These are phyloP conservation scores for Apotomis capreana DNA, from an alignment of 2,888 invertebrate species.

Conservation along the genomic window DNA sequence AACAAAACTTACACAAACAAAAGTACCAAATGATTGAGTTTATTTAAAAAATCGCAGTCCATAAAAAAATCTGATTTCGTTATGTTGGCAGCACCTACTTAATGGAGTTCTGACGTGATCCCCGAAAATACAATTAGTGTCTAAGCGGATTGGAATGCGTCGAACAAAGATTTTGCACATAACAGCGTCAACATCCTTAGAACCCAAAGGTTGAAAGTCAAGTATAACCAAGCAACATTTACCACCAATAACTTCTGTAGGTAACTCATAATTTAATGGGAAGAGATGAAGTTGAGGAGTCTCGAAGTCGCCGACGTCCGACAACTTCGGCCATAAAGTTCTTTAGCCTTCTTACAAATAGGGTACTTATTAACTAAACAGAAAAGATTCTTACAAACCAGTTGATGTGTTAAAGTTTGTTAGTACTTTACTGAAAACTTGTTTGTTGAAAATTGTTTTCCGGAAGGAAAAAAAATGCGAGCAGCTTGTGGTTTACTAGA, in stretches of 20 bases:
- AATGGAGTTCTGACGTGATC: conserved; percentile 38
- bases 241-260: background rate
- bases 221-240: background rate
- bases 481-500: too few species aligned
- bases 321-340: conserved; percentile 58
- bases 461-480: too few species aligned
- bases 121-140: conserved; percentile 34
- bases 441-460: too few species aligned
- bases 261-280: conserved; percentile 58
- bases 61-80: conserved; percentile 13
- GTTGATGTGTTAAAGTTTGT: conserved; percentile 8
- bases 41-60: conserved; percentile 9
- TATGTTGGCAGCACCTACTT: conserved; percentile 20
- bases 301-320: conserved; percentile 46
- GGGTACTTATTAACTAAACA: conserved; percentile 35
- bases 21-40: conserved; percentile 13
- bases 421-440: too few species aligned
- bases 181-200: background rate
- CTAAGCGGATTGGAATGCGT: conserved; percentile 24
- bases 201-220: background rate
- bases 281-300: conserved; percentile 67
- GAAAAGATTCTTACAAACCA: conserved; percentile 22
- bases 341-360: conserved; percentile 58
- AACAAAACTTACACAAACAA: background rate
- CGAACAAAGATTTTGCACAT: conserved; percentile 27